Evolutionary conservation across 1,140 invertebrate species (phyloP).

Genomic region (Patella vulgata): DNA sequence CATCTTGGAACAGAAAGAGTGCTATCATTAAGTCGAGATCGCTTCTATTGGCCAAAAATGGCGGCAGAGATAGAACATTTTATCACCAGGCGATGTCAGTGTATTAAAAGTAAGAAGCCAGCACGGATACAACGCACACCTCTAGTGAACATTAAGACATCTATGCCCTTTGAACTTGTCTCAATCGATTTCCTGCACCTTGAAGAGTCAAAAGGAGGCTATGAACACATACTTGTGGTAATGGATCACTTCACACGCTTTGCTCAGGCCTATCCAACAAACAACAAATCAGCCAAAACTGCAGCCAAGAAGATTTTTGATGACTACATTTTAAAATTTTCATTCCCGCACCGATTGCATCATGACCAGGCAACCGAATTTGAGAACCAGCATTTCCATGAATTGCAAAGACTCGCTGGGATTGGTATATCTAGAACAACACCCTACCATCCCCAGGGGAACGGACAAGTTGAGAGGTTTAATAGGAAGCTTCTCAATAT

Average conservation of each 20-base stretch:
- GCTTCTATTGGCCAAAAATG: constrained; percentile 23
- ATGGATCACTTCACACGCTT: constrained; percentile 22
- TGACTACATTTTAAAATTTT: constrained; percentile 24
- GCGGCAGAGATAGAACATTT: constrained; percentile 18
- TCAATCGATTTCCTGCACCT: constrained; percentile 23
- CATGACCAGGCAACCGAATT: constrained; percentile 22
- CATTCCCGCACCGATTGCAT: constrained; percentile 16
- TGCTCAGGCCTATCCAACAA: no score
- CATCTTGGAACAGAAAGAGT: constrained; percentile 25
- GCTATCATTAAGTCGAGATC: constrained; percentile 9
- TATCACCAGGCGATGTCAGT: constrained; percentile 14
- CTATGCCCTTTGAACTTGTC: constrained; percentile 13
- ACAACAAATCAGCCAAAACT: constrained; percentile 9
- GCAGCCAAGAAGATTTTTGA: constrained; percentile 19
- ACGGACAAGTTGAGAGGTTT: constrained; percentile 13
- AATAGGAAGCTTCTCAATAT: constrained; percentile 15
- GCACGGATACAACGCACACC: no score
- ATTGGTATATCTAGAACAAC: constrained; percentile 23
- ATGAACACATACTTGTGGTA: constrained; percentile 15
- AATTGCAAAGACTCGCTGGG: constrained; percentile 11
- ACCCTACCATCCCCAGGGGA: no score
- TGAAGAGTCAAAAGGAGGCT: no score
- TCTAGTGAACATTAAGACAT: no score
- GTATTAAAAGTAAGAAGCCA: constrained; percentile 16
- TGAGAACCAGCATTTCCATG: constrained; percentile 16